A percentile compares a stretch with the other conserved stretches of the same genome.
Conservation (phyloP, 2,888 invertebrate species). For the Cerastis rubricosa region DNA sequence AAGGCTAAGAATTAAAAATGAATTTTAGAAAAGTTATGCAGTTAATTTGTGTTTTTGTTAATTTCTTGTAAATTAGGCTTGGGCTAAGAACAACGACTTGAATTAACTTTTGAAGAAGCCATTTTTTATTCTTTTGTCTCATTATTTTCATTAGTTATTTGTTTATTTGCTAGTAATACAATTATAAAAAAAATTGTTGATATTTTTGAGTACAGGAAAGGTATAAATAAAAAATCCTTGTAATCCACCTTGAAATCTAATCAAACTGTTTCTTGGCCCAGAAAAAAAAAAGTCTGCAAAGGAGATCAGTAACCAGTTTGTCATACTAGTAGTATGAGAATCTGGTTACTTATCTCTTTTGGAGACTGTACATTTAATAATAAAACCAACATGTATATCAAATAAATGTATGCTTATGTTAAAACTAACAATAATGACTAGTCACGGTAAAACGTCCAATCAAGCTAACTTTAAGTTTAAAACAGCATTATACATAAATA, state of each 20-base stretch:
- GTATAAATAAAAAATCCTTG: neutral
- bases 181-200: neutral
- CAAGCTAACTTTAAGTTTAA: neutral
- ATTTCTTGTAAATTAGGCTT: neutral
- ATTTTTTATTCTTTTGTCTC: neutral
- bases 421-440: slow-evolving; percentile 19
- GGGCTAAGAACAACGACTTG: neutral
- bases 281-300: neutral
- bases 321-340: too few relatives aligned
- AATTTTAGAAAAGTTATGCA: neutral
- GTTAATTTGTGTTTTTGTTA: neutral
- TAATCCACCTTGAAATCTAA: too few relatives aligned
- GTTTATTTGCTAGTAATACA: neutral
- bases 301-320: too few relatives aligned
- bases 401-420: neutral
- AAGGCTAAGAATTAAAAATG: neutral
- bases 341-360: too few relatives aligned
- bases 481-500: neutral
- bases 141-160: neutral
- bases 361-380: neutral
- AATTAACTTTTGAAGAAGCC: neutral
- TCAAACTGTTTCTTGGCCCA: neutral
- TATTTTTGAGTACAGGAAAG: neutral
- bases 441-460: slow-evolving; percentile 49
- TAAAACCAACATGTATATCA: neutral